Conservation (phyloP, 53 echinoderm and acorn worm species). For the Glandiceps talaboti region DNA sequence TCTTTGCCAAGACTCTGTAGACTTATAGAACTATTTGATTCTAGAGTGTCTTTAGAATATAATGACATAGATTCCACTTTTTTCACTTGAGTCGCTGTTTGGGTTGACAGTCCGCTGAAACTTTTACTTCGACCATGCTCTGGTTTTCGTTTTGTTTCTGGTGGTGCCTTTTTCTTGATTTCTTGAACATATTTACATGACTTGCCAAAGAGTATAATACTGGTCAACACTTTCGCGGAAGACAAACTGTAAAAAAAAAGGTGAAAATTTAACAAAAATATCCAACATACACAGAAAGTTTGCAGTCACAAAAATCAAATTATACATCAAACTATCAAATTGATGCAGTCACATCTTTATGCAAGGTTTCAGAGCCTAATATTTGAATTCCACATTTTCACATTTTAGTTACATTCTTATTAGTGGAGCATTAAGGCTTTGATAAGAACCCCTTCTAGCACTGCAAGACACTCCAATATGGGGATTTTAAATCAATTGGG, state of each 20-base stretch:
- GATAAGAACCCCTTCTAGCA: no score
- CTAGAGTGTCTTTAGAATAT: background rate
- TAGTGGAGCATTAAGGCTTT: no score
- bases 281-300: no score
- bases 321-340: background rate
- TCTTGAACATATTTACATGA: constrained; percentile 48
- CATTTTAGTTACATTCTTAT: no score
- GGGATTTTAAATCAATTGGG: no score
- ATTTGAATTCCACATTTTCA: no score
- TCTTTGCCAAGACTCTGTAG: background rate
- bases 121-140: background rate
- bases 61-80: background rate
- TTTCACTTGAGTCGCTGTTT: background rate
- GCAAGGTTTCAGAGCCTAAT: no score
- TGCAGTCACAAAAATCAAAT: no score
- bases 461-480: no score
- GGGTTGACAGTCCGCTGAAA: background rate
- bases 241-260: constrained; percentile 30
- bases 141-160: background rate
- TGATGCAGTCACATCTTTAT: background rate
- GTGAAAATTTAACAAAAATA: background rate
- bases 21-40: background rate
- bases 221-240: constrained; percentile 70
- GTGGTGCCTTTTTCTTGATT: constrained; percentile 25
- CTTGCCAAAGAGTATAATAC: constrained; percentile 73